phyloP scores from a whole-genome alignment of 2,113 vertebrate genomes.

The Sander lucioperca region DNA sequence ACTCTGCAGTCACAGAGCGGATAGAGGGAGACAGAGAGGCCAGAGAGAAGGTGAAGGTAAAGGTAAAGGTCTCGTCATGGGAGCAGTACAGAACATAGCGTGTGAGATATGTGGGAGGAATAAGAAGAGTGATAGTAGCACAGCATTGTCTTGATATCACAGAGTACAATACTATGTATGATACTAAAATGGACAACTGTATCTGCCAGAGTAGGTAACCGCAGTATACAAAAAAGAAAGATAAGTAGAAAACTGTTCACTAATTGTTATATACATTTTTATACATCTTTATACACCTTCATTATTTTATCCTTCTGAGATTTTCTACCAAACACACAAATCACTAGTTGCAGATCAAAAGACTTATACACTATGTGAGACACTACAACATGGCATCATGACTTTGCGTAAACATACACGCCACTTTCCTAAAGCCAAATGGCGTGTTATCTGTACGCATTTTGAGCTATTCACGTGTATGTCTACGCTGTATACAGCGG shows the following conservation, averaged over 20 bases:
- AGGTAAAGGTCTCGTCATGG: constrained; percentile 33
- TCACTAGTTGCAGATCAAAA: background rate
- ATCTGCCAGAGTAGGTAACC: background rate
- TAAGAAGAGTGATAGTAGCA: constrained; percentile 18
- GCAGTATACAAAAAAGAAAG: background rate
- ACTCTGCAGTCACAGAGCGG: constrained; percentile 19
- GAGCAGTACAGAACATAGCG: constrained; percentile 16
- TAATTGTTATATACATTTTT: too few species aligned
- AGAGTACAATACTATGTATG: background rate
- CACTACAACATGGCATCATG: background rate
- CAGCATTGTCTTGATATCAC: constrained; percentile 2
- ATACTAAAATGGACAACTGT: background rate
- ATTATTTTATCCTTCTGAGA: constrained; percentile 7
- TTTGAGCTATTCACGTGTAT: too few species aligned
- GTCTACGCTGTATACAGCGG: too few species aligned
- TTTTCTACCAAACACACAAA: background rate
- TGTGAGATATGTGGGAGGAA: constrained; percentile 24
- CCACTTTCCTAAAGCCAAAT: too few species aligned
- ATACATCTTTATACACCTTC: too few species aligned
- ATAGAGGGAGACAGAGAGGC: constrained; percentile 16
- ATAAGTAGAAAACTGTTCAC: background rate
- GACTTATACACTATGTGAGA: background rate
- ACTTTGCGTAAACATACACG: too few species aligned
- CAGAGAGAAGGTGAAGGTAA: constrained; percentile 9
- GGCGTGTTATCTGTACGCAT: too few species aligned